Evolutionary conservation across 2,797 vertebrate species (phyloP), one percentile per base, ranked within the genome.

Genomic region (Cuniculus paca): DNA sequence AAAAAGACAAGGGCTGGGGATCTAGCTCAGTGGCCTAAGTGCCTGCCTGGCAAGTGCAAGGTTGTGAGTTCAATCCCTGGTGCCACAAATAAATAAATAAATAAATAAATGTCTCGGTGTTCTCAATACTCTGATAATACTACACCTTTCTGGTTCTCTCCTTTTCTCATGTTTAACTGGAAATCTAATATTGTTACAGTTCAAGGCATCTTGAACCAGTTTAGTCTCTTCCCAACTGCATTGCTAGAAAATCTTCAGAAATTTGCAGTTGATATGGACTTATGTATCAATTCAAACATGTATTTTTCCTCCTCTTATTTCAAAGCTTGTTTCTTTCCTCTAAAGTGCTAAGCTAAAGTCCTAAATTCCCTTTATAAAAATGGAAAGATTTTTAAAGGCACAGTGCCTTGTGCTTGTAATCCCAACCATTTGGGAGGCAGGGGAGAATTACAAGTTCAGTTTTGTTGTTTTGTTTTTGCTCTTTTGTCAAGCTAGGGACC

Each of bases 311-410:
- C 17, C 14, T 74, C 58, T 36, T 81, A 61, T 19, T 94, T 95
- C 42, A 95, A 90, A 92, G 19, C 6, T 80, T 97, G 7, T 48
- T 91, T 28, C 42, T 83, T 96, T 91, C 48, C 28, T 91, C 75
- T 50, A 52, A 94, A 88, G 89, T 63, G 19, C 74, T 60, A 80
- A 26, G 45, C n/a, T 81, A 94, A 88, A 79, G 36, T 28, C 42
- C 68, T 34, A 72, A 94, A 86, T 79, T 95, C 26, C 90, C 91
- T 94, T 95, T 78, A 93, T 65, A 91, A 94, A 95, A 95, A 93
- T 68, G 24, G 2, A 75, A 95, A 87, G 60, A 52, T 16, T 80
- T 80, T 79, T 54, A n/a, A 20, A 56, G 14, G 20, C 52, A 56
- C 52, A 6, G 20, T 48, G 31, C 45, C 45, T 50, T 10, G 36